phyloP scores from a whole-genome alignment of 1,140 invertebrate species.

The Bombus picipes region DNA sequence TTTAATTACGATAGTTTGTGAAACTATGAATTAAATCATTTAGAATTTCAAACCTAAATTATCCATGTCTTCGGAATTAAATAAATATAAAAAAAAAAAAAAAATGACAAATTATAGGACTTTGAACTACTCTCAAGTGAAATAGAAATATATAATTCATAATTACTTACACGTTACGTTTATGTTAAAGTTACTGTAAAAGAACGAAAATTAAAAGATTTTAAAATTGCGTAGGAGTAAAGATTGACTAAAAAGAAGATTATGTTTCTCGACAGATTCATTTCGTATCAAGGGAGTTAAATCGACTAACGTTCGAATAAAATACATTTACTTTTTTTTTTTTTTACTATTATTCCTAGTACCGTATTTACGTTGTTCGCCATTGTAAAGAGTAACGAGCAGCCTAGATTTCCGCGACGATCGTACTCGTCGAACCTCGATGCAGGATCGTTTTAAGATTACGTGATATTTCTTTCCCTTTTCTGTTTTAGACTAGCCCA shows the following conservation, averaged over 20 bases:
- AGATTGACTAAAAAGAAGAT: not conserved
- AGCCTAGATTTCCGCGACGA: slow-evolving; percentile 14
- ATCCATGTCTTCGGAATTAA: not conserved
- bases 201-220: not conserved
- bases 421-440: not conserved
- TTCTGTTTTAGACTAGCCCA: slow-evolving; percentile 22
- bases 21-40: not conserved
- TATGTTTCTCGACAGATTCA: not conserved
- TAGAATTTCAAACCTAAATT: not conserved
- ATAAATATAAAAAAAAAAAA: too few relatives aligned
- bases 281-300: not conserved
- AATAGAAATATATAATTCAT: too few relatives aligned
- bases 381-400: slow-evolving; percentile 35
- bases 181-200: not conserved
- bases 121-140: too few relatives aligned
- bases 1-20: not conserved
- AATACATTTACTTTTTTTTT: slow-evolving; percentile 19
- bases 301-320: not conserved
- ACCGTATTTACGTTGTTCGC: slow-evolving; percentile 42
- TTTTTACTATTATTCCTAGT: slow-evolving; percentile 34
- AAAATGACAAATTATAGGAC: too few relatives aligned
- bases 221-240: not conserved
- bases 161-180: not conserved
- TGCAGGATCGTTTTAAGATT: not conserved
- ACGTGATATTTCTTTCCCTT: not conserved